Evolutionary conservation across 2,888 invertebrate genomes (phyloP).

Genomic region (Psococerastis gibbosa): DNA sequence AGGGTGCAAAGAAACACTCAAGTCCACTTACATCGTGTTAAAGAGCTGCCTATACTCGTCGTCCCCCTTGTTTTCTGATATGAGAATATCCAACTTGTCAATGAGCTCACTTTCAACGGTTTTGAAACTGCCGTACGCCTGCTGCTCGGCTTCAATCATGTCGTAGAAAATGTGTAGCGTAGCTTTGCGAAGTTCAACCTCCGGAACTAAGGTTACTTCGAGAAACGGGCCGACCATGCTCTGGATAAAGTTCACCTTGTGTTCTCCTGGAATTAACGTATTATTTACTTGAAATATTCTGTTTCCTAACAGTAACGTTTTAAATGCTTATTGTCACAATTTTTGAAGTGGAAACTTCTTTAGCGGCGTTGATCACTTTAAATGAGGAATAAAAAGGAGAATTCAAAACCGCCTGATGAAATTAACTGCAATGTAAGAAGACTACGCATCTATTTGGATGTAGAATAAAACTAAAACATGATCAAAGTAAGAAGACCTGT

Average conservation of each 20-base stretch:
- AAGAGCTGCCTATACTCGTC: conserved; percentile 85
- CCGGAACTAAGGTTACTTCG: conserved; percentile 80
- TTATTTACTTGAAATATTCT: background rate
- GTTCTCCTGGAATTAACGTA: conserved; percentile 36
- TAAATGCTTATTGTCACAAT: too few species aligned
- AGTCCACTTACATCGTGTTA: conserved; percentile 73
- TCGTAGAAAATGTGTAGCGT: conserved; percentile 86
- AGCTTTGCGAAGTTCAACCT: conserved; percentile 65
- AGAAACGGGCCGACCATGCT: conserved; percentile 86
- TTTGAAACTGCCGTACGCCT: conserved; percentile 66
- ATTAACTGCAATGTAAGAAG: too few species aligned
- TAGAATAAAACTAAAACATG: too few species aligned
- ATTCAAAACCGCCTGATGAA: too few species aligned
- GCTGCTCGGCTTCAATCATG: conserved; percentile 85
- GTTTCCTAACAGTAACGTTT: too few species aligned
- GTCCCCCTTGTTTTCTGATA: conserved; percentile 86
- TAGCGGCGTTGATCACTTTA: too few species aligned
- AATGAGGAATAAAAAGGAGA: too few species aligned
- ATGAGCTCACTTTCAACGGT: conserved; percentile 86
- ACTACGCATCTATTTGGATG: too few species aligned
- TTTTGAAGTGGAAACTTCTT: too few species aligned
- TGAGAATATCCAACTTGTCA: conserved; percentile 79
- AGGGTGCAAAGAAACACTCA: too few species aligned
- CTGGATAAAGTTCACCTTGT: conserved; percentile 76
- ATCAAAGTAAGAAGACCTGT: too few species aligned